A percentile compares a stretch with the other conserved stretches of the same genome.
phyloP scores from a whole-genome alignment of 2,113 vertebrate species.

The Microcebus murinus region DNA sequence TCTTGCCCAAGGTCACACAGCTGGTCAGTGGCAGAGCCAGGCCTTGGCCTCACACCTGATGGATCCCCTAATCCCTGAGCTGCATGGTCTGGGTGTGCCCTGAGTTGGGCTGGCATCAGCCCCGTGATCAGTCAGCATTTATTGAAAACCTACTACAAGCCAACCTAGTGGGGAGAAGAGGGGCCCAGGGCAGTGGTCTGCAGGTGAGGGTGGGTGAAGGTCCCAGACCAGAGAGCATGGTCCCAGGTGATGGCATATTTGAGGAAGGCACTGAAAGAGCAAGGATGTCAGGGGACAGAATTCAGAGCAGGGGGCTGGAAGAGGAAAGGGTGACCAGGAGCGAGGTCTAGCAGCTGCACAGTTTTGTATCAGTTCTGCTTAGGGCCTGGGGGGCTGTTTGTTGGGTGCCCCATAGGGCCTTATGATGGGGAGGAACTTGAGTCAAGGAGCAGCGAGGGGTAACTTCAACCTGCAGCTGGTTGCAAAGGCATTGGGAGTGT shows the following conservation, averaged over 20 bases:
- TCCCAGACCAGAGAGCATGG: too few species aligned
- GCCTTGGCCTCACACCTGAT: neutral
- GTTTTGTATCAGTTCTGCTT: neutral
- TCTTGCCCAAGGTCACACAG: neutral
- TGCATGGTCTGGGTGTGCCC: rapidly evolving
- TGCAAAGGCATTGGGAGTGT: neutral
- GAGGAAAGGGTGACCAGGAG: neutral
- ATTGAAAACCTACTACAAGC: neutral
- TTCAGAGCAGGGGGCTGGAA: neutral
- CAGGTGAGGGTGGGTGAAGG: neutral
- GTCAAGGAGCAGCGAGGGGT: neutral
- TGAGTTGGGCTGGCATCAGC: neutral
- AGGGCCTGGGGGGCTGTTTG: neutral
- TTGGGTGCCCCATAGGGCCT: neutral
- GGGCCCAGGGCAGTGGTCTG: neutral
- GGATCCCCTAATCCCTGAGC: neutral
- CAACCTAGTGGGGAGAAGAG: neutral
- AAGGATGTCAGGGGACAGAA: neutral
- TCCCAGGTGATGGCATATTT: neutral
- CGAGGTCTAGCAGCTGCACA: neutral
- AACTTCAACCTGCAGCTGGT: neutral
- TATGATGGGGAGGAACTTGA: neutral
- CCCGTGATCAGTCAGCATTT: neutral
- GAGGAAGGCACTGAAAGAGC: neutral
- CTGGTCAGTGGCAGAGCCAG: neutral